phyloP scores from a whole-genome alignment of 2,797 vertebrate species.

The Tapirus indicus region DNA sequence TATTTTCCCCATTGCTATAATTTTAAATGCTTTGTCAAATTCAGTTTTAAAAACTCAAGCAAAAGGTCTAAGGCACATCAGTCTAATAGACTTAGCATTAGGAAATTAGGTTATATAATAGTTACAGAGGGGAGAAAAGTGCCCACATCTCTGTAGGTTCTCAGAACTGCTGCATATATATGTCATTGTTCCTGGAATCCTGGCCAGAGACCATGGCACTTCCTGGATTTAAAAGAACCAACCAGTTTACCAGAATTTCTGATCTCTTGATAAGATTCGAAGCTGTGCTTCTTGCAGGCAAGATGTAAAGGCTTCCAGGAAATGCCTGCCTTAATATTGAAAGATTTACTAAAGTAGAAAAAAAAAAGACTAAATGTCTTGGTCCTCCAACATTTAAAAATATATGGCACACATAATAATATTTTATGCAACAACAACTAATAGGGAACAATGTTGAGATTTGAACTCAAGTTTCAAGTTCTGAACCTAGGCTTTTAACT shows the following conservation, averaged over 20 bases:
- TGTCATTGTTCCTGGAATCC: constrained; percentile 82
- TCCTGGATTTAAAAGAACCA: constrained; percentile 71
- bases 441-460: not conserved
- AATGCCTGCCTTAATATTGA: not conserved
- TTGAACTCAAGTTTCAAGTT: not conserved
- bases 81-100: constrained; percentile 67
- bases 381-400: not conserved
- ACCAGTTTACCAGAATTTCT: constrained; percentile 72
- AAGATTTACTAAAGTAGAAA: constrained; percentile 58
- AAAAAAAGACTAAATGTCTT: constrained; percentile 37
- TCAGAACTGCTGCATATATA: constrained; percentile 34
- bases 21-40: constrained; percentile 23
- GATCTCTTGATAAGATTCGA: constrained; percentile 58
- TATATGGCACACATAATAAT: not conserved
- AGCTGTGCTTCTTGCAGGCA: constrained; percentile 33
- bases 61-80: constrained; percentile 25
- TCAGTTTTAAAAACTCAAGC: constrained; percentile 45
- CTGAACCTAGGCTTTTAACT: not conserved
- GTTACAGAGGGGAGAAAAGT: constrained; percentile 52
- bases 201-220: constrained; percentile 48
- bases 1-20: not conserved
- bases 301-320: constrained; percentile 72
- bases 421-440: not conserved
- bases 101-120: constrained; percentile 72
- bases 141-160: constrained; percentile 71